Base-by-base conservation (phyloP, 2,888 invertebrate genomes). In the Sisyra terminalis region DNA sequence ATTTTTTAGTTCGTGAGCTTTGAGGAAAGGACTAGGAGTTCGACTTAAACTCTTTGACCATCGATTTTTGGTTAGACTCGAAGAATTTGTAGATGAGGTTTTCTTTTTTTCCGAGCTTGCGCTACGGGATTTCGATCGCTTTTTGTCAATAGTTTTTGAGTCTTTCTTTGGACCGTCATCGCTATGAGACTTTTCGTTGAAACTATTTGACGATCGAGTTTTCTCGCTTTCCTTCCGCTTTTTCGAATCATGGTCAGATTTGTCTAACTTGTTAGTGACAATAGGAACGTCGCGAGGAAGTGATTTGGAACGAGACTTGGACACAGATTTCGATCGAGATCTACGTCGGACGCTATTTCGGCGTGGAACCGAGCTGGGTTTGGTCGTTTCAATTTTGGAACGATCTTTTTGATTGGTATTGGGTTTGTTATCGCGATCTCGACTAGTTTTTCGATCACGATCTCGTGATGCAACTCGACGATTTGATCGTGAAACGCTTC, bases 21-120 rank as follows among this genome's bases (percentile, higher is more conserved):
- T 80, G 47, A 85, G 75, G 61, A 87, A 86, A 35, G 87, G 86
- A 11, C 87, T 86, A 10, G 87, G 86, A 1, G 86, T 87, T 48
- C 86, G 72, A n/a, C 87, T 87, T 35, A 85, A 67, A 54, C 85
- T 86, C 57, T 73, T 71, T 15, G 79, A 80, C 57, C 75, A 80
- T 56, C 78, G 50, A 35, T 47, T 15, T 44, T 44, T 49, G 7
- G 61, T 59, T 13, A 60, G 62, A 17, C 61, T 61, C 41, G 59
- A 54, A 3, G 61, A 60, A n/a, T 60, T 61, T 37, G 61, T 58
- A n/a, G 57, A 54, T 45, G 53, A 48, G 30, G 47, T 52, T 39
- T 54, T 52, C 43, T 55, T 54, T 32, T 47, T 43, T 29, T 46
- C 45, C 2, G 57, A 57, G 49, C 61, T 61, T 44, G 54, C 47